phyloP scores from a whole-genome alignment of 2,113 vertebrate genomes.

The Polypterus senegalus region DNA sequence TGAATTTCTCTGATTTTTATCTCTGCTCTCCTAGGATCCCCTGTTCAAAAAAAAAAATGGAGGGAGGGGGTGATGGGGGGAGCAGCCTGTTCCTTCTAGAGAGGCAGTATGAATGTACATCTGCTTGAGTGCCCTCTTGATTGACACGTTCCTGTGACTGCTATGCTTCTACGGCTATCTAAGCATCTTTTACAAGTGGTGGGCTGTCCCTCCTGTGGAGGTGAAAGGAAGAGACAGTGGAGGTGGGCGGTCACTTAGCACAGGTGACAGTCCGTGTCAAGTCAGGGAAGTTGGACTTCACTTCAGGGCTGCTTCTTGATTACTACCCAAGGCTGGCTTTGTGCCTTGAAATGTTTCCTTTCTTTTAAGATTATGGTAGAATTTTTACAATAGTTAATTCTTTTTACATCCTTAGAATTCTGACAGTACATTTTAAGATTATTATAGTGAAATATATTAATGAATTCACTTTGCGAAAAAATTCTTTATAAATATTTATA shows the following conservation, averaged over 20 bases:
- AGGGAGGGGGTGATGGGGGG: too few species aligned
- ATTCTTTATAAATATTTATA: too few species aligned
- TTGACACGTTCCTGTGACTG: slow-evolving; percentile 55
- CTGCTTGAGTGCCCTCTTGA: slow-evolving; percentile 44
- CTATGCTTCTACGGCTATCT: slow-evolving; percentile 40
- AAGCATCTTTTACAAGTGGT: slow-evolving; percentile 18
- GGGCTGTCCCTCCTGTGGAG: slow-evolving; percentile 20
- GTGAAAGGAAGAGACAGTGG: slow-evolving; percentile 4
- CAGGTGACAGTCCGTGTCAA: slow-evolving; percentile 38
- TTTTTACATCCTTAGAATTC: too few species aligned
- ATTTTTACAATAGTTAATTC: too few species aligned
- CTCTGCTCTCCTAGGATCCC: slow-evolving; percentile 28
- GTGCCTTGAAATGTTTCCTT: too few species aligned
- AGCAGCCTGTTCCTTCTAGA: slow-evolving; percentile 28
- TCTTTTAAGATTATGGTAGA: too few species aligned
- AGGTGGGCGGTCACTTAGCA: slow-evolving; percentile 10
- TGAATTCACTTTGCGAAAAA: too few species aligned
- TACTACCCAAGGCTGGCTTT: too few species aligned
- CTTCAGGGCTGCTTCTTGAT: slow-evolving; percentile 2
- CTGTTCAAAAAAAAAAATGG: slow-evolving; percentile 10
- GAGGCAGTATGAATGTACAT: slow-evolving; percentile 24
- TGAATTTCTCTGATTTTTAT: slow-evolving; percentile 52
- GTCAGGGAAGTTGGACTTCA: slow-evolving; percentile 24
- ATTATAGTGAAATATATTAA: too few species aligned
- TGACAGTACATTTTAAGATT: too few species aligned